These are phyloP conservation scores for Psilanteris sp. DNA, from an alignment of 1,140 invertebrate species.

Conservation along the genomic window DNA sequence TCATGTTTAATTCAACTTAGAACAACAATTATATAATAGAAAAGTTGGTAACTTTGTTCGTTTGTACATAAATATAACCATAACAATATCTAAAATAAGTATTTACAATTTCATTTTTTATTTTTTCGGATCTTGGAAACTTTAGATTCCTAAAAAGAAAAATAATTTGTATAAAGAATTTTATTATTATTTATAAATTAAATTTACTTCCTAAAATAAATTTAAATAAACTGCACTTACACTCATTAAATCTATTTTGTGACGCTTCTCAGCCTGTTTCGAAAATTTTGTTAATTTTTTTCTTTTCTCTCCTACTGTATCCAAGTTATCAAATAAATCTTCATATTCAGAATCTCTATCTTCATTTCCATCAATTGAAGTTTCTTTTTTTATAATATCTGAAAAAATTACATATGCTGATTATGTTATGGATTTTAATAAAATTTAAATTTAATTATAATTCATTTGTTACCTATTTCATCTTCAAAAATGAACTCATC, in stretches of 20 bases:
- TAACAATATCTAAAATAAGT: constrained; percentile 17
- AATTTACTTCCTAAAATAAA: neutral
- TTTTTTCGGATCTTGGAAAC: constrained; percentile 11
- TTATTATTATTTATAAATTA: too few relatives aligned
- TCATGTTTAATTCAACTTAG: constrained; percentile 25
- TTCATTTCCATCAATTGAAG: constrained; percentile 21
- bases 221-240: constrained; percentile 11
- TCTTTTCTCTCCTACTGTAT: constrained; percentile 36
- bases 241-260: constrained; percentile 25
- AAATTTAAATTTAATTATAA: neutral
- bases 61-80: constrained; percentile 36
- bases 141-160: constrained; percentile 22
- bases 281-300: constrained; percentile 20
- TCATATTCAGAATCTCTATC: constrained; percentile 41
- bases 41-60: constrained; percentile 18
- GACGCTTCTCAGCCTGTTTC: too few relatives aligned
- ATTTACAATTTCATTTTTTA: constrained; percentile 21
- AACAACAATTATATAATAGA: constrained; percentile 43
- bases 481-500: constrained; percentile 27
- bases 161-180: neutral
- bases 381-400: constrained; percentile 28
- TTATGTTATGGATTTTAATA: neutral
- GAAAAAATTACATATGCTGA: too few relatives aligned
- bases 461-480: constrained; percentile 19
- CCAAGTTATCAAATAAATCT: constrained; percentile 44